Base-by-base conservation (phyloP, 2,113 vertebrate genomes). In the Phyllopteryx taeniolatus region DNA sequence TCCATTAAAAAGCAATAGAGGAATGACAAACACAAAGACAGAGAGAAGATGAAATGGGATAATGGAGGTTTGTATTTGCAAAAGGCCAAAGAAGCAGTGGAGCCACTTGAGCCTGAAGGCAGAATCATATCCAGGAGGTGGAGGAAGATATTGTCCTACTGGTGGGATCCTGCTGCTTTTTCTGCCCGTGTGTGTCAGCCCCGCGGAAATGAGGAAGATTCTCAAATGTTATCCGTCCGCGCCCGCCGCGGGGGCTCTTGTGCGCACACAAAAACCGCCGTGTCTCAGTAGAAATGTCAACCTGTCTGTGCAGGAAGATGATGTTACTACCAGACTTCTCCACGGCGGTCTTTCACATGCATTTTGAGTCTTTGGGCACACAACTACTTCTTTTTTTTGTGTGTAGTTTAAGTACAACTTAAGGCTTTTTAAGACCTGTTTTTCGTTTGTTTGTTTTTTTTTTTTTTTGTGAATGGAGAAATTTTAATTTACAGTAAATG, bases 71-170 rank as follows among this genome's bases (percentile, higher is more conserved):
- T 79, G 33, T 66, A 31, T 75, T 68, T 64, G 68, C 53, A 63
- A 80, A 79, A 85, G 75, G 73, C 67, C 61, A 83, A 54, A 64
- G 64, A 31, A 43, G 61, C 70, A 53, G 61, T 65, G 68, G 46
- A 77, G 81, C n/a, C 54, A 66, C 63, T 67, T 74, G 64, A 77
- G 73, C 70, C 77, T 67, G 80, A 77, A 10, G 64, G 82, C 81
- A 27, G 47, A 70, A 54, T 79, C 70, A 86, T 85, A 79, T 85
- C 82, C 77, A 39, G 39, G 62, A 76, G 74, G 76, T 80, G 75
- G 78, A 72, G 78, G 57, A 51, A 84, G 83, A 83, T 84, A 70
- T 75, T 84, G 67, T 80, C 74, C 65, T 62, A 57, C 70, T 74
- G 62, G 71, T 77, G 31, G 79, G 64, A 73, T 81, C 73, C 67